Percentiles rank a stretch among this genome's conserved stretches.
Evolutionary conservation across 2,888 invertebrate genomes (phyloP).

Genomic region (Drosophila yooni): DNA sequence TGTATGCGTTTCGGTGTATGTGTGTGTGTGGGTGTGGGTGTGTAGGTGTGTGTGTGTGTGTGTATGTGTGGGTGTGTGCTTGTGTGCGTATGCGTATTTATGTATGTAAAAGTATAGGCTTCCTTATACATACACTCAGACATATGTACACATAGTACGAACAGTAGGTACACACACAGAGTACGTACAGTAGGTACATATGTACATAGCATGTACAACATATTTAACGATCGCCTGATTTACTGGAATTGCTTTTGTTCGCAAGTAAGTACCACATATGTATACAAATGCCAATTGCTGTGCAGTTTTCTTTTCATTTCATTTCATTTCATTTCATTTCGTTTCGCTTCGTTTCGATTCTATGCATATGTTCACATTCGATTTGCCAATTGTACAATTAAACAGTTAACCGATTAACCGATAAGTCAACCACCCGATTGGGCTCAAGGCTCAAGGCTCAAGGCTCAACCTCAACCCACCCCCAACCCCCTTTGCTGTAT

Average conservation of each 20-base stretch:
- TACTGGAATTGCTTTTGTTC: conserved; percentile 1
- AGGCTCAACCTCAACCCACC: conserved; percentile 5
- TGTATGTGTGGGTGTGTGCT: conserved; percentile 10
- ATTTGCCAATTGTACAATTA: conserved; percentile 22
- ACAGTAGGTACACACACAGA: background rate
- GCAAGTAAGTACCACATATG: conserved; percentile 28
- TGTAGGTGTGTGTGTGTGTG: conserved; percentile 16
- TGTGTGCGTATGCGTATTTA: conserved; percentile 7
- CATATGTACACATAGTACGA: background rate
- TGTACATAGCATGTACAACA: conserved; percentile 1
- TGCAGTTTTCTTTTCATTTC: conserved; percentile 9
- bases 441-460: conserved; percentile 15
- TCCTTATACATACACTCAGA: conserved; percentile 5
- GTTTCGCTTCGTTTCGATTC: conserved; percentile 5
- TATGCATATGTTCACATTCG: conserved; percentile 20
- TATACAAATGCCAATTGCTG: conserved; percentile 60
- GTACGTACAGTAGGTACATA: background rate
- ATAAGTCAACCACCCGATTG: conserved; percentile 1
- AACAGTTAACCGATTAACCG: conserved; percentile 5
- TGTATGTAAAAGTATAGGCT: conserved; percentile 4
- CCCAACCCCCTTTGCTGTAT: conserved; percentile 14
- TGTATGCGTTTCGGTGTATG: conserved; percentile 14
- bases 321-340: background rate
- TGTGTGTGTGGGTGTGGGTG: conserved; percentile 6
- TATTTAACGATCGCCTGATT: conserved; percentile 13